Evolutionary conservation across 2,888 invertebrate genomes (phyloP), one percentile per base, ranked within the genome.

Genomic region (Machimus atricapillus): DNA sequence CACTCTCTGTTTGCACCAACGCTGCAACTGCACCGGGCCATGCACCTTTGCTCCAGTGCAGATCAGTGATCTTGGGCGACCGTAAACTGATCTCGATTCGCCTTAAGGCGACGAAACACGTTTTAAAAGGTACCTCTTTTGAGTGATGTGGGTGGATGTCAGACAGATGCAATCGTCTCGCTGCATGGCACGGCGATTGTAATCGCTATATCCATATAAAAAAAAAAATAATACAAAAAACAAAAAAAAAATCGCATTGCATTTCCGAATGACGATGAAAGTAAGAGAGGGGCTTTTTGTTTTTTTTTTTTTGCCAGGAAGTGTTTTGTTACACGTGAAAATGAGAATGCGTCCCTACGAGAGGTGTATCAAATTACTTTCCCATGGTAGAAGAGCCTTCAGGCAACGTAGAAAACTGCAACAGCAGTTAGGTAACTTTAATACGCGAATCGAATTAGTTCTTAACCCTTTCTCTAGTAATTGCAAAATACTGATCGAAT

Each of bases 241-340:
- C 31, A 31, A 3, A 1, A 31, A 66, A 66, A 66, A 56, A 56
- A 56, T 19, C 19, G 8, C 12, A 1, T 31, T 31, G 56, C 52
- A 52, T 52, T 81, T 81, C 81, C 34, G 81, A n/a, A 81, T 52
- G 81, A 31, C 23, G 34, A 37, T 52, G 81, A 81, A 81, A 81
- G 81, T 56, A 16, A 37, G 66, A 19, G 27, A 66, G 66, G 52
- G 34, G 43, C 43, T 40, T 34, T 34, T n/a, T n/a, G n/a, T n/a
- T 34, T 34, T 34, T 37, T 27, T 77, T 2, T 16, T 43, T 78
- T 78, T 16, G 37, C 78, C 81, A 81, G 81, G 81, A 81, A 81
- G 81, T 81, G 34, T 52, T 81, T 81, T 27, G 56, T 81, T 56
- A 81, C 81, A 81, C 43, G 12, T 43, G 37, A 78, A 78, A 37